Evolutionary conservation across 2,797 vertebrate species (phyloP), one percentile per base, ranked within the genome.

Genomic region (Cirrhinus mrigala): DNA sequence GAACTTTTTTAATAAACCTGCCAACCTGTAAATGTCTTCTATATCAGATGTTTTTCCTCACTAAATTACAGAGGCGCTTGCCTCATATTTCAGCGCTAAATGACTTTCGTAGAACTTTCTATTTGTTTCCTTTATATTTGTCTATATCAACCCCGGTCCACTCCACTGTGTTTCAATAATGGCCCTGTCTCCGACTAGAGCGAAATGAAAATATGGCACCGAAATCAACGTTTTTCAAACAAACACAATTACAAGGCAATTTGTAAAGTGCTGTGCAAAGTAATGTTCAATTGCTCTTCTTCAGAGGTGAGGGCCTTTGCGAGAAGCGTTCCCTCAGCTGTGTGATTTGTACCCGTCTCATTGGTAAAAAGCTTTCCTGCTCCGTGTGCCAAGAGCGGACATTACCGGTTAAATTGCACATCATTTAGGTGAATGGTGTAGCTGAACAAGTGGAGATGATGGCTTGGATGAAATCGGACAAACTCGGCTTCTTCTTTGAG

Each of bases 231-330:
- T 92, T 92, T 94, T 92, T 91, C 91, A 92, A 87, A 88, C 87
- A 91, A 94, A 94, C 89, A 93, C 90, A 94, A 94, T 95, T 92
- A 94, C 88, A 81, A 90, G 75, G 91, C 89, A 92, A 94, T 95
- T 93, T 92, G 90, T 88, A 91, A 91, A 93, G 92, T 92, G 92
- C 92, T 90, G 89, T 86, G 83, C 83, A 85, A 91, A 91, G 91
- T 91, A 91, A 93, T 92, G 91, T 90, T 89, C 82, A 91, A 93
- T 90, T 79, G 85, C 87, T 93, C 87, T 81, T 82, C 68, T 85
- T 87, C 79, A 88, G 91, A 90, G 88, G 88, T 94, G 90, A 87
- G 74, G 74, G 90, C 46, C 24, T 48, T 46, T 83, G 85, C 89
- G 87, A 83, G 81, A 82, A 54, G 73, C 74, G n/a, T 90, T 90